Evolutionary conservation across 2,113 vertebrate species (phyloP), one percentile per base, ranked within the genome.

Genomic region (Sinocyclocheilus maitianheensis): DNA sequence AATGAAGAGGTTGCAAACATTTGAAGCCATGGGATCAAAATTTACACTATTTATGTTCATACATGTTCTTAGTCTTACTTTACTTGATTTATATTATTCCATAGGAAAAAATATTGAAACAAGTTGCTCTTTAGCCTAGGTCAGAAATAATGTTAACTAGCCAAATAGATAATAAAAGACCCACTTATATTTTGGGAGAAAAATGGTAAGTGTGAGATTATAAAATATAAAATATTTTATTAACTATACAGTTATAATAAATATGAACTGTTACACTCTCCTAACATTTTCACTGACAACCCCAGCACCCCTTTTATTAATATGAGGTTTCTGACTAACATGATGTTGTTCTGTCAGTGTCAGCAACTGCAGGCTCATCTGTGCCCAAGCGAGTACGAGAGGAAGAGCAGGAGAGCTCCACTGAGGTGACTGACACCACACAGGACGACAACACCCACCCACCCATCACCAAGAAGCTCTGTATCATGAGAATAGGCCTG

Each of bases 361-460:
- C 98, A 93, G 98, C 97, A 22, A 97, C 97, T 3, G 95, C 96
- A 26, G 96, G 96, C 85, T 96, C 96, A 11, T 95, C 96, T 1
- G 92, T 98, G 89, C 94, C 97, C 5, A 99, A 99, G 90, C 96
- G 98, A 43, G 91, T 96, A 5, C 96, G 98, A 26, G 98, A 99
- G 65, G 98, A 99, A n/a, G 97, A 98, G 72, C 95, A 96, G 9
- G 98, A 98, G 24, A 96, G 93, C 83, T 89, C 95, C 46, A 96
- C 91, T 3, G 91, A 97, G 43, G 95, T 96, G 34, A 94, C 96
- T 0, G 97, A 98, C 74, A 92, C 95, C 4, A 84, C 85, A 24
- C 90, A 95, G 22, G 97, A 99, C 5, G 97, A 99, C 48, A 90
- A 94, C 0, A 91, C 95, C 4, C 96, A 98, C 84, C 93, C 95